Base-by-base conservation (phyloP, 2,113 vertebrate genomes). In the Osmerus eperlanus region DNA sequence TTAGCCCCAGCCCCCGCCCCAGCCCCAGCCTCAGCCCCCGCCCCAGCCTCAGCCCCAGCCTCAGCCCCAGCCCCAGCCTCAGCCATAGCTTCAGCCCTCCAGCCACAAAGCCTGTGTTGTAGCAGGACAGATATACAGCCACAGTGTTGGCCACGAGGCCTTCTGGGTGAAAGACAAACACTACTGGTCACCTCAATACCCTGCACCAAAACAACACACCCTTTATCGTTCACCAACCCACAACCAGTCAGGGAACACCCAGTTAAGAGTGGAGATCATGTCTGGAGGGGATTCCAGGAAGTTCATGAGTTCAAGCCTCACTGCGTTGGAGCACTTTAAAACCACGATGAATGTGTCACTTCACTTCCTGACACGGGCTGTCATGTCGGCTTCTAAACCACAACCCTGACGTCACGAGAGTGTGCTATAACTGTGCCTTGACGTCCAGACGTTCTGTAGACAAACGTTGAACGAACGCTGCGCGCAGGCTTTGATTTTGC, bases 91-190 rank as follows among this genome's bases (percentile, higher is more conserved):
- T 74, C 75, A 86, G 81, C 78, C 84, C 85, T 47, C 18, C 11
- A 56, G n/a, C 52, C 70, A 63, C 32, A 60, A 28, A 25, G 77
- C 71, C 78, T 66, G 84, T 80, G 88, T 83, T 87, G 82, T 88
- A 81, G 76, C 74, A 73, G 81, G 84, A 88, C 86, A 91, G 85
- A 89, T 87, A 88, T 83, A 88, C 82, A 79, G 85, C 83, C 84
- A 76, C 79, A 85, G 85, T 78, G 81, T 83, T 84, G 72, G 81
- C 83, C 73, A 67, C 47, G 56, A 73, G 71, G 51, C 86, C 29
- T 32, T 87, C 85, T 78, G 23, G 23, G 23, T 23, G 23, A 23
- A 23, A 23, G 23, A 23, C 23, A 23, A 23, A 23, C 23, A 23
- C 23, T 23, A 23, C 23, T 23, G 51, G 56, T 82, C 29, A 41